These are phyloP conservation scores for Linnaemya vulpina DNA, from an alignment of 2,888 invertebrate genomes.

Conservation along the genomic window DNA sequence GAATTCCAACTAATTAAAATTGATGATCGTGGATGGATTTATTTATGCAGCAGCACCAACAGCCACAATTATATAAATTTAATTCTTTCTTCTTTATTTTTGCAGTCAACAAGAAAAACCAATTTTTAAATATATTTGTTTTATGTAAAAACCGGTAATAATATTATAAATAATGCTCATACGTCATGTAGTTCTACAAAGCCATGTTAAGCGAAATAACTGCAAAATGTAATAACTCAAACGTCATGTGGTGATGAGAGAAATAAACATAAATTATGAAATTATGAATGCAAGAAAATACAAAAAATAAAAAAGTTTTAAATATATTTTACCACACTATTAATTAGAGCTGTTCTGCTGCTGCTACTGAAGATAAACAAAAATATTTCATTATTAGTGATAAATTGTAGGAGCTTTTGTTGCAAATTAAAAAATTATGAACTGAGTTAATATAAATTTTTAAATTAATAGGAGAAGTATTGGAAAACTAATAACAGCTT, in stretches of 20 bases:
- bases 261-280: slow-evolving; percentile 45
- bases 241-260: slow-evolving; percentile 46
- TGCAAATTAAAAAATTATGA: slow-evolving; percentile 3
- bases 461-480: not conserved
- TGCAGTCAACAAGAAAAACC: not conserved
- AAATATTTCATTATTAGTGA: slow-evolving; percentile 60
- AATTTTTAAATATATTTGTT: not conserved
- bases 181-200: slow-evolving; percentile 36
- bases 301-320: not conserved
- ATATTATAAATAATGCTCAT: slow-evolving; percentile 55
- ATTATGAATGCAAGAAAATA: slow-evolving; percentile 27
- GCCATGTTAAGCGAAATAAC: not conserved
- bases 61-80: slow-evolving; percentile 33
- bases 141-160: slow-evolving; percentile 1
- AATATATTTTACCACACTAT: slow-evolving; percentile 32
- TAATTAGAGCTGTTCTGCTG: slow-evolving; percentile 17
- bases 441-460: not conserved
- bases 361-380: slow-evolving; percentile 8
- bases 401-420: slow-evolving; percentile 37
- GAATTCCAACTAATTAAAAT: slow-evolving; percentile 64
- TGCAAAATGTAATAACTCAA: slow-evolving; percentile 21
- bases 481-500: not conserved
- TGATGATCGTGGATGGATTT: slow-evolving; percentile 58
- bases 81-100: not conserved
- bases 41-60: slow-evolving; percentile 23